Evolutionary conservation across 1,140 invertebrate genomes (phyloP).

Genomic region (Littorina saxatilis): DNA sequence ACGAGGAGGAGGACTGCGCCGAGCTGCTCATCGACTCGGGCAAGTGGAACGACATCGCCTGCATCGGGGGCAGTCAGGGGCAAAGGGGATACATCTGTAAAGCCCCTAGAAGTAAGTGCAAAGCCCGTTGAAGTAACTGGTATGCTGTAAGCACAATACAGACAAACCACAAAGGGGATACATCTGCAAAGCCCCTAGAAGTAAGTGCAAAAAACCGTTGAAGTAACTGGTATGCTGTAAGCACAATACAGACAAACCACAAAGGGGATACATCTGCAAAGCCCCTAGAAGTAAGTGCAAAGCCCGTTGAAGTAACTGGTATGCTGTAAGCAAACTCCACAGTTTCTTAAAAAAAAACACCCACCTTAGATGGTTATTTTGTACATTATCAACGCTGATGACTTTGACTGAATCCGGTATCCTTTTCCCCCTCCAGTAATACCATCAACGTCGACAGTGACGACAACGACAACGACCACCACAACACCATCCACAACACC

Average conservation of each 20-base stretch:
- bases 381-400: no score
- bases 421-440: no score
- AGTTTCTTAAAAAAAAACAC: no score
- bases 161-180: conserved; percentile 42
- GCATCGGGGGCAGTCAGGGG: conserved; percentile 14
- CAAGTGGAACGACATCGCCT: conserved; percentile 53
- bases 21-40: conserved; percentile 31
- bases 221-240: background rate
- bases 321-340: background rate
- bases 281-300: conserved; percentile 41
- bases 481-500: background rate
- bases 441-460: no score
- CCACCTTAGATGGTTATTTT: no score
- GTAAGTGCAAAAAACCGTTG: conserved; percentile 41
- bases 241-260: background rate
- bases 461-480: background rate
- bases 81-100: conserved; percentile 52
- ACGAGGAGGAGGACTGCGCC: conserved; percentile 50
- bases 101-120: conserved; percentile 40
- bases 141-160: background rate
- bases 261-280: conserved; percentile 52
- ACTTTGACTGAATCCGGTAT: no score
- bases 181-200: conserved; percentile 46
- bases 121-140: background rate
- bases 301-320: background rate